These are phyloP conservation scores for Cassiopea andromeda DNA, from an alignment of 30 jellyfish, hydroid and myxozoan genomes.

Conservation along the genomic window DNA sequence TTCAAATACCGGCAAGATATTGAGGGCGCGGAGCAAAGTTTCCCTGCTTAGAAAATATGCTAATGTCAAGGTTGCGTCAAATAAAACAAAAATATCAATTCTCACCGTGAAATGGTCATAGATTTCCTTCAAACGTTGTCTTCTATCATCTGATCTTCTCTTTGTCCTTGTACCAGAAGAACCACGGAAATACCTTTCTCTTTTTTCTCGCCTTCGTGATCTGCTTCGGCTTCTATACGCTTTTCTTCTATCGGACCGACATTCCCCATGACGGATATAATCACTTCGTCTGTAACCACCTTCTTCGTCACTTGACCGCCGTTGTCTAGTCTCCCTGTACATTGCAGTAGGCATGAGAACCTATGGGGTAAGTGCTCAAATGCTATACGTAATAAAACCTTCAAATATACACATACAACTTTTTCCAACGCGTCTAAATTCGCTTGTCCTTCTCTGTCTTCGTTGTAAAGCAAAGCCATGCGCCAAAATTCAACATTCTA, in stretches of 20 bases:
- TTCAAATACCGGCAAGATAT: too few species aligned
- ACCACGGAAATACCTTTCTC: constrained; percentile 79
- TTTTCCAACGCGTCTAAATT: too few species aligned
- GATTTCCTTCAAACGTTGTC: constrained; percentile 67
- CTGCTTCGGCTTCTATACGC: constrained; percentile 63
- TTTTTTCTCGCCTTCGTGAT: constrained; percentile 62
- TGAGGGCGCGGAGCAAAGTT: too few species aligned
- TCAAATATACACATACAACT: too few species aligned
- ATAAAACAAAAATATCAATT: too few species aligned
- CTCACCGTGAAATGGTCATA: constrained; percentile 59
- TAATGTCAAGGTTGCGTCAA: too few species aligned
- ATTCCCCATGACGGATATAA: constrained; percentile 17
- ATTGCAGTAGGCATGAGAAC: constrained; percentile 64
- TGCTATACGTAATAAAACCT: too few species aligned
- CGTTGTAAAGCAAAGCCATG: not conserved
- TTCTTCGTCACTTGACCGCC: constrained; percentile 56
- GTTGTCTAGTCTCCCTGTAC: constrained; percentile 48
- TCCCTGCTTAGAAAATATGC: too few species aligned
- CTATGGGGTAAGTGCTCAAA: not conserved
- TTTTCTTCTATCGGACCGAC: constrained; percentile 21
- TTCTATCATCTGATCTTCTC: constrained; percentile 85
- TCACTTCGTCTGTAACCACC: constrained; percentile 16
- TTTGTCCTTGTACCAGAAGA: constrained; percentile 95
- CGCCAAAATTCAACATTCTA: not conserved
- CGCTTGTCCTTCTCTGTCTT: not conserved